A percentile compares a stretch with the other conserved stretches of the same genome.
Evolutionary conservation across 2,113 vertebrate species (phyloP).

Genomic region (Ornithorhynchus anatinus): DNA sequence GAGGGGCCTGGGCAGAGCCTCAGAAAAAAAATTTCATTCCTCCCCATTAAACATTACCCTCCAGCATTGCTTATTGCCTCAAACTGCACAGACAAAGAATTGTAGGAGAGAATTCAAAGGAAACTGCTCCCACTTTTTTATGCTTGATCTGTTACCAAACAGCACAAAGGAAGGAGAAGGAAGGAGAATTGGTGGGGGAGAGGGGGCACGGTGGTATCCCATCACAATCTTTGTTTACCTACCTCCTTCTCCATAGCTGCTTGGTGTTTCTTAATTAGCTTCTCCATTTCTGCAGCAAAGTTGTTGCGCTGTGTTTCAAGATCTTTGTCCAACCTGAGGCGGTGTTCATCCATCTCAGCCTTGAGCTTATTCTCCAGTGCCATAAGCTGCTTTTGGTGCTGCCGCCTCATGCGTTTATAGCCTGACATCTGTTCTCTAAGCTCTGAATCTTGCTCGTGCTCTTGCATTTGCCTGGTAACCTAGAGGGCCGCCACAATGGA

Average conservation of each 20-base stretch:
- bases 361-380: conserved; percentile 97
- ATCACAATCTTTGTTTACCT: conserved; percentile 24
- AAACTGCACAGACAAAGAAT: not conserved
- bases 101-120: not conserved
- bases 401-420: conserved; percentile 97
- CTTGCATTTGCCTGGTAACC: conserved; percentile 98
- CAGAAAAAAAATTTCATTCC: not conserved
- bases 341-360: conserved; percentile 97
- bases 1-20: too few relatives aligned
- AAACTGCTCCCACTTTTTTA: not conserved
- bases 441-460: conserved; percentile 97
- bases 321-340: conserved; percentile 97
- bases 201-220: conserved; percentile 18
- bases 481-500: too few relatives aligned
- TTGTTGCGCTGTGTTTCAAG: conserved; percentile 96
- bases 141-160: conserved; percentile 1
- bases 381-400: conserved; percentile 98
- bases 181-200: not conserved
- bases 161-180: not conserved
- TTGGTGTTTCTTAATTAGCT: conserved; percentile 96
- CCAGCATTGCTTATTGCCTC: not conserved
- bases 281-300: conserved; percentile 97
- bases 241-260: conserved; percentile 98
- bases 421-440: conserved; percentile 97
- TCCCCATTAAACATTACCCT: not conserved